Evolutionary conservation across 2,888 invertebrate genomes (phyloP).

Genomic region (Spilarctia lutea): DNA sequence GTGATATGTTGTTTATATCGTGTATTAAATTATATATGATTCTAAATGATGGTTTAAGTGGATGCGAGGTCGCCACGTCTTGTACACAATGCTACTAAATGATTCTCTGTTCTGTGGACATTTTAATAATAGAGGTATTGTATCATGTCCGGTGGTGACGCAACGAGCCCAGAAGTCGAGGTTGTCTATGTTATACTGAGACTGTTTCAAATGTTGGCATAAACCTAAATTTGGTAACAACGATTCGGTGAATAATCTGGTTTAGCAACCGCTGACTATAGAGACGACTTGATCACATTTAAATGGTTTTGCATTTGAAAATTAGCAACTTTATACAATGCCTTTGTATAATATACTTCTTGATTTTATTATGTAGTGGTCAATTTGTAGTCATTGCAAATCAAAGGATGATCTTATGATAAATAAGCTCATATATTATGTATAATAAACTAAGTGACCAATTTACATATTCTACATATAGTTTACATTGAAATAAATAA

Average conservation of each 20-base stretch:
- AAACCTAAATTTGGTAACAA: slow-evolving; percentile 37
- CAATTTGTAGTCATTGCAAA: slow-evolving; percentile 28
- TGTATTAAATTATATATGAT: background rate
- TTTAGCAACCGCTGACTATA: slow-evolving; percentile 30
- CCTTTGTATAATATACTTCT: slow-evolving; percentile 21
- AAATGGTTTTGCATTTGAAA: slow-evolving; percentile 22
- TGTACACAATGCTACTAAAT: slow-evolving; percentile 54
- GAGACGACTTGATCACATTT: slow-evolving; percentile 27
- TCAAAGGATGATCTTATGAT: slow-evolving; percentile 27
- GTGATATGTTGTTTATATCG: background rate
- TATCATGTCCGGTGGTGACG: slow-evolving; percentile 61
- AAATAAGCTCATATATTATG: slow-evolving; percentile 21
- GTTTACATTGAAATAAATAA: slow-evolving; percentile 1
- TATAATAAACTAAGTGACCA: slow-evolving; percentile 23
- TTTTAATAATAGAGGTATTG: slow-evolving; percentile 62
- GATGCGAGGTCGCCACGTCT: slow-evolving; percentile 63
- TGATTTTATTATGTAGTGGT: slow-evolving; percentile 24
- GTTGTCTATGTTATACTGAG: slow-evolving; percentile 42
- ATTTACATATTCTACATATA: background rate
- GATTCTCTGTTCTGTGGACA: slow-evolving; percentile 54
- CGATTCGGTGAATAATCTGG: slow-evolving; percentile 36
- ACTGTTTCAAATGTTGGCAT: slow-evolving; percentile 35
- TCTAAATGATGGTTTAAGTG: slow-evolving; percentile 58
- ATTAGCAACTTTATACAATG: slow-evolving; percentile 3
- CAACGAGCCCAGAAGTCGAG: slow-evolving; percentile 54